Evolutionary conservation across 2,113 vertebrate species (phyloP), one percentile per base, ranked within the genome.

Genomic region (Labeo rohita): DNA sequence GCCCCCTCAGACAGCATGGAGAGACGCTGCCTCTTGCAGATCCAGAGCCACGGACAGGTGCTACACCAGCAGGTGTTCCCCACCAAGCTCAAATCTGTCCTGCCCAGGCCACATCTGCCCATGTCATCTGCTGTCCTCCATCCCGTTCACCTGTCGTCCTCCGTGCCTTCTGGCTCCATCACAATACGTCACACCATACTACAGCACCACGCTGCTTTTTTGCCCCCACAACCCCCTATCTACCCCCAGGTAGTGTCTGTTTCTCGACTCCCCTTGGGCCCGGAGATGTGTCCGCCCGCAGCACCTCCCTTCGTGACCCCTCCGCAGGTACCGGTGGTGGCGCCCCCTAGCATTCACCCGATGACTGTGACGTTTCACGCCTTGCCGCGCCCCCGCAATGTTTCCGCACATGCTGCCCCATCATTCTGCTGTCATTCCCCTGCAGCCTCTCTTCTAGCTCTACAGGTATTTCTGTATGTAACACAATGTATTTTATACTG

Each of bases 381-480:
- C 0, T 80, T 97, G 82, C 96, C 95, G 0, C 95, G 94, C 1
- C 10, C 10, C 93, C 0, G 78, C 90, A 8, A 84, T 96, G 45
- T 96, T 96, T 75, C 93, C 95, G 0, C 94, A 95, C 0, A 88
- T 97, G 88, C 91, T 97, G 23, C 91, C 95, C 8, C 94, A 95
- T 0, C 96, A 96, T 78, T 93, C 96, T 0, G 66, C 95, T 0
- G 92, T 96, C 90, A 95, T 97, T 73, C 95, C 96, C 2, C 91
- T 97, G 15, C 96, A 96, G 86, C 95, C 96, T n/a, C 95, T 97
- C 50, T 96, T 96, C 83, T 97, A 78, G 86, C 6, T 49, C 63
- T 43, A 16, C 36, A 36, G 23, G 1, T 88, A 28, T 86, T 76
- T 73, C 43, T 52, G 77, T 87, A 36, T 61, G 45, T 84, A 47